Conservation (phyloP, 2,888 invertebrate species). For the Eupithecia pulchellata region DNA sequence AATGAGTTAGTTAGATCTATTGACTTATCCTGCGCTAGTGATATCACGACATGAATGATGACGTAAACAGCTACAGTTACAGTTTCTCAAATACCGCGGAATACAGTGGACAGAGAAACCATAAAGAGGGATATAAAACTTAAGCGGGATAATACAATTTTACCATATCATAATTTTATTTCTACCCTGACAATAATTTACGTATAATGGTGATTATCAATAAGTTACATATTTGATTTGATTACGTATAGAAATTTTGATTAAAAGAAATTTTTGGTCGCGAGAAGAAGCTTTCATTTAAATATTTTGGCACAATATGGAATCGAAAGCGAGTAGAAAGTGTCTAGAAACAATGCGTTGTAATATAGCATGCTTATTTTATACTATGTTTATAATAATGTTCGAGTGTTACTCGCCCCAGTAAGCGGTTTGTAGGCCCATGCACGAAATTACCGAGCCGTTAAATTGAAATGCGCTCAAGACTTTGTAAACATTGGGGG, state of each 20-base stretch:
- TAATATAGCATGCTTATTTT: conserved; percentile 9
- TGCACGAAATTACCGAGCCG: conserved; percentile 51
- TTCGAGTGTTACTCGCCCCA: conserved; percentile 47
- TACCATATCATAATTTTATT: conserved; percentile 72
- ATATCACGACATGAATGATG: conserved; percentile 70
- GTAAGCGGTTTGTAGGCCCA: conserved; percentile 45
- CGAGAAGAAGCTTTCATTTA: conserved; percentile 55
- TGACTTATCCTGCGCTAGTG: conserved; percentile 68
- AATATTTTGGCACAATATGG: conserved; percentile 81
- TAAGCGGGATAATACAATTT: conserved; percentile 72
- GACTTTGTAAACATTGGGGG: conserved; percentile 51
- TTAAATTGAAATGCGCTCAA: conserved; percentile 55
- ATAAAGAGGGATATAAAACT: conserved; percentile 71
- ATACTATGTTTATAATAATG: conserved; percentile 29
- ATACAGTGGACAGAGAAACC: conserved; percentile 81
- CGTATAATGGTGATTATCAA: conserved; percentile 91
- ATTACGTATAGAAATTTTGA: conserved; percentile 68
- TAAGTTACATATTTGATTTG: conserved; percentile 74
- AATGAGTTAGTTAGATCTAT: conserved; percentile 60
- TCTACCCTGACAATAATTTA: conserved; percentile 95
- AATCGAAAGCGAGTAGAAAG: conserved; percentile 63
- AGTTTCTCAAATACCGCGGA: conserved; percentile 54
- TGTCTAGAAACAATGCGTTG: conserved; percentile 42
- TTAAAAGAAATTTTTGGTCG: conserved; percentile 50
- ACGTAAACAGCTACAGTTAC: conserved; percentile 57